Percentiles rank a stretch among this genome's conserved stretches.
Evolutionary conservation across 2,888 invertebrate species (phyloP).

Genomic region (Stenchaetothrips biformis): DNA sequence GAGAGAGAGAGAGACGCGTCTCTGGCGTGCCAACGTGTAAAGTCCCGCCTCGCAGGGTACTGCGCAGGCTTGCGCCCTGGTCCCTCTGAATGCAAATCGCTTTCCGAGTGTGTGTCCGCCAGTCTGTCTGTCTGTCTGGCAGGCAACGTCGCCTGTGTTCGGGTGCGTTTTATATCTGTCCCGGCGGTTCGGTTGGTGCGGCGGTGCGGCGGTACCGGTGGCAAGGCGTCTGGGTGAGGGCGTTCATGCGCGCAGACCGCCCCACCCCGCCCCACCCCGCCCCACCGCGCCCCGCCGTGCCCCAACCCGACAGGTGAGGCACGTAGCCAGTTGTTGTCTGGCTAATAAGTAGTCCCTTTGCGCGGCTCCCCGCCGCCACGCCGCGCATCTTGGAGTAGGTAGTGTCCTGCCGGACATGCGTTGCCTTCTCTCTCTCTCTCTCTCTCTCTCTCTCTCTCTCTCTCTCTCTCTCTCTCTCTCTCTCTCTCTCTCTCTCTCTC

Average conservation of each 20-base stretch:
- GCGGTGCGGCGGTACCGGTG: no score
- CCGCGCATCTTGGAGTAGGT: background rate
- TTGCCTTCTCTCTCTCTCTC: background rate
- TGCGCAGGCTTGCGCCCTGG: no score
- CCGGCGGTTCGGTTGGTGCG: no score
- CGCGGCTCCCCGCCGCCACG: background rate
- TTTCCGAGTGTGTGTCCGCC: no score
- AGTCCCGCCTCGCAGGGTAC: no score
- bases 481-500: background rate
- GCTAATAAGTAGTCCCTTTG: slow-evolving; percentile 9
- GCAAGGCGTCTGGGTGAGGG: no score
- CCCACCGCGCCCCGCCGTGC: background rate
- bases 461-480: background rate
- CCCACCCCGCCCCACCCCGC: background rate
- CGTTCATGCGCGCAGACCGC: background rate
- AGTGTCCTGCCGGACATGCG: background rate
- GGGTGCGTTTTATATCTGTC: no score
- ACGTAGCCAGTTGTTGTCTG: background rate
- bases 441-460: background rate
- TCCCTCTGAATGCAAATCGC: no score
- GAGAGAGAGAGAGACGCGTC: no score
- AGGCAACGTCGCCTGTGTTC: no score
- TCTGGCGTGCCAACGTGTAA: no score
- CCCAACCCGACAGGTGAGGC: background rate
- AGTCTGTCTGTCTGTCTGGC: no score